These are phyloP conservation scores for Hyles vespertilio DNA, from an alignment of 1,140 invertebrate genomes.

Conservation along the genomic window DNA sequence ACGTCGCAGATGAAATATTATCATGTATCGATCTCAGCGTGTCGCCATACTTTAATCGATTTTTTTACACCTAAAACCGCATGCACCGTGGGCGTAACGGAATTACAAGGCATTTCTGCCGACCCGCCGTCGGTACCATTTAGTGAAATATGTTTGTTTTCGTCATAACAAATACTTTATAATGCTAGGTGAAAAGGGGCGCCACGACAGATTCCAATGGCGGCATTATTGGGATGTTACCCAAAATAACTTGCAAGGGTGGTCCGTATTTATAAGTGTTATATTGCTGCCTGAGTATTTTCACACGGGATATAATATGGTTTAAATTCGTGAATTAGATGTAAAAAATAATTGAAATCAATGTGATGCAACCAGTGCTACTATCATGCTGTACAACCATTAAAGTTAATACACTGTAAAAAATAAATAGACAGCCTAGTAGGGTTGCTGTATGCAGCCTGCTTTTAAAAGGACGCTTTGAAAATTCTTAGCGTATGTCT, in stretches of 20 bases:
- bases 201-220: conserved; percentile 23
- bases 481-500: too few relatives aligned
- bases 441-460: too few relatives aligned
- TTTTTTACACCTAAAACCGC: conserved; percentile 75
- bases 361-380: too few relatives aligned
- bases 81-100: conserved; percentile 60
- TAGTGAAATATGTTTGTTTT: conserved; percentile 69
- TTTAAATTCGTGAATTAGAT: too few relatives aligned
- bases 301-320: too few relatives aligned
- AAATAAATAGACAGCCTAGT: too few relatives aligned
- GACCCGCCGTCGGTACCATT: conserved; percentile 45
- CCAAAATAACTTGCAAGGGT: conserved; percentile 51
- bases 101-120: conserved; percentile 68
- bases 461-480: too few relatives aligned
- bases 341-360: too few relatives aligned
- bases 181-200: conserved; percentile 34
- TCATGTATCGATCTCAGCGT: conserved; percentile 70
- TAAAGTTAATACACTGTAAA: too few relatives aligned
- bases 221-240: conserved; percentile 43
- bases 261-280: conserved; percentile 37
- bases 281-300: not conserved
- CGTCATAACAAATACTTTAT: conserved; percentile 53
- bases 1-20: conserved; percentile 63
- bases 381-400: too few relatives aligned
- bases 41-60: conserved; percentile 70